Evolutionary conservation across 2,113 vertebrate species (phyloP).

Genomic region (Amazona vittata): DNA sequence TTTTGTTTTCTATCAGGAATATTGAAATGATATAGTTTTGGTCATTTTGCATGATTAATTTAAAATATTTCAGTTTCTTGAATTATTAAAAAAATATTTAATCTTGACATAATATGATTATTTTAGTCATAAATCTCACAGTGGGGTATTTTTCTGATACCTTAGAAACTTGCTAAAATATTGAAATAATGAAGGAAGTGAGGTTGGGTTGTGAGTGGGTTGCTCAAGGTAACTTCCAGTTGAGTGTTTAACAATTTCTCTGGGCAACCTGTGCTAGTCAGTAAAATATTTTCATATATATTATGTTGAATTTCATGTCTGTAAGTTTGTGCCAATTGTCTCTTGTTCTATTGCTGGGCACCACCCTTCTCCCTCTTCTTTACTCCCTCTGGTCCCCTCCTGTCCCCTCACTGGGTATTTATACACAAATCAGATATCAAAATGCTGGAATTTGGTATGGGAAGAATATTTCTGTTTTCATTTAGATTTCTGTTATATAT

Average conservation of each 20-base stretch:
- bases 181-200: not conserved
- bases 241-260: not conserved
- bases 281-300: not conserved
- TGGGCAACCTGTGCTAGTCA: not conserved
- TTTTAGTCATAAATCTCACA: not conserved
- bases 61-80: not conserved
- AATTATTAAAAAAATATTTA: not conserved
- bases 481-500: not conserved
- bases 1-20: not conserved
- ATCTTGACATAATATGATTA: not conserved
- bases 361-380: not conserved
- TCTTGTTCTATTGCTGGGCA: not conserved
- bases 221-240: not conserved
- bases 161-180: not conserved
- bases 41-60: not conserved
- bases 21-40: not conserved
- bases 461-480: not conserved
- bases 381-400: not conserved
- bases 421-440: not conserved
- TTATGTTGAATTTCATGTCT: not conserved
- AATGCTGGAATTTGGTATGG: not conserved
- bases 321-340: not conserved
- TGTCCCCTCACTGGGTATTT: not conserved
- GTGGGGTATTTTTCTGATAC: not conserved
- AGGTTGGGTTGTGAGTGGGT: not conserved